These are phyloP conservation scores for Nasonia vitripennis DNA, from an alignment of 1,140 invertebrate species.

Conservation along the genomic window DNA sequence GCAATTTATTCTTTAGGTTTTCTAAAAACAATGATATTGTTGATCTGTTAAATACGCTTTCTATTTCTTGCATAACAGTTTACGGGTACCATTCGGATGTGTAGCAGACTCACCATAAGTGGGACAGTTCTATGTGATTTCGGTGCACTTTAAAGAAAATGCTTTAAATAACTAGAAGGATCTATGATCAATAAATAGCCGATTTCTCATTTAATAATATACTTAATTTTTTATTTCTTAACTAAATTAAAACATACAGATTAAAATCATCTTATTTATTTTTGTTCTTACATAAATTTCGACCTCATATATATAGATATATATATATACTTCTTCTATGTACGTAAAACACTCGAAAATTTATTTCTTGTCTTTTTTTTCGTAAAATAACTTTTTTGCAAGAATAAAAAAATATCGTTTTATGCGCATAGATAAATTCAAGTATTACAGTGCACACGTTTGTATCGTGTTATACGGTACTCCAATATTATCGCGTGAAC, in stretches of 20 bases:
- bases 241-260: constrained; percentile 38
- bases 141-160: too few species aligned
- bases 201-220: constrained; percentile 4
- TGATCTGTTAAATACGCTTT: too few species aligned
- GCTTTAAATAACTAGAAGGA: neutral
- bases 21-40: too few species aligned
- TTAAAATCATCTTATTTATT: constrained; percentile 27
- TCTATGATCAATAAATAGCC: too few species aligned
- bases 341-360: constrained; percentile 13
- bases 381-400: neutral
- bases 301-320: neutral
- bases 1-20: too few species aligned
- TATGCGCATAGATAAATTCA: neutral
- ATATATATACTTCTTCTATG: neutral
- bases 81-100: too few species aligned
- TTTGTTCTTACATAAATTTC: constrained; percentile 23
- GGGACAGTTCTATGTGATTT: too few species aligned
- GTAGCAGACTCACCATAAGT: too few species aligned
- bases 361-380: neutral
- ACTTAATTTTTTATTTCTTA: constrained; percentile 26
- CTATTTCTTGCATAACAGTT: too few species aligned
- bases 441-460: neutral
- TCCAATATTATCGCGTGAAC: neutral
- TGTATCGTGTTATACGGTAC: neutral
- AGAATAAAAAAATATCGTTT: constrained; percentile 16